Evolutionary conservation across 2,888 invertebrate species (phyloP), one percentile per base, ranked within the genome.

Genomic region (Cylloceria caligata): DNA sequence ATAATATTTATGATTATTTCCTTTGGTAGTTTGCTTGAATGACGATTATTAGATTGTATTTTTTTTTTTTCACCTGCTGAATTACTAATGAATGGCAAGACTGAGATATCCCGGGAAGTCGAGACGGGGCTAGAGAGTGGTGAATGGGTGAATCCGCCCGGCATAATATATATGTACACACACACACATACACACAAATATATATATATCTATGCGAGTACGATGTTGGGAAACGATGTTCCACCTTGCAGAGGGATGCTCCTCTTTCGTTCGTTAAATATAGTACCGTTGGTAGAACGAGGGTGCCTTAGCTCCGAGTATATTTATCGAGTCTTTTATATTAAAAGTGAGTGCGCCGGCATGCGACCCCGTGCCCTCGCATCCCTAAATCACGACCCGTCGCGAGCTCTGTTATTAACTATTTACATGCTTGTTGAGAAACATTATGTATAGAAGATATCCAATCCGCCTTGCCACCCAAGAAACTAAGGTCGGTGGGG

Each of bases 291-390:
- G 62, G 72, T 45, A 62, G 39, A 57, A 49, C 55, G 64, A 27
- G 74, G 65, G 60, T 45, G 16, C 36, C 60, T 49, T 27, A 45
- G 47, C 45, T 60, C 30, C 49, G 77, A 79, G 82, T 85, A 86
- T 87, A 89, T 89, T 88, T 89, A 89, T 88, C 81, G 86, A 87
- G 87, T 86, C 87, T 85, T 87, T 87, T 85, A 87, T 88, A 88
- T 89, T 88, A 87, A 88, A 88, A 87, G 85, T 81, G 80, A 80
- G 60, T 83, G 69, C 68, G 64, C 76, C 57, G 27, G 47, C 30
- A 45, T 45, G 69, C 69, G 52, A 57, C 42, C 64, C 76, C 27
- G 69, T 24, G 45, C 55, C 73, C 47, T 73, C 60, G 69, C 52
- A 78, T 65, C 80, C 75, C 79, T 84, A 84, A 85, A 86, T 86